These are phyloP conservation scores for Cheilosia soror DNA, from an alignment of 2,888 invertebrate species.

Conservation along the genomic window DNA sequence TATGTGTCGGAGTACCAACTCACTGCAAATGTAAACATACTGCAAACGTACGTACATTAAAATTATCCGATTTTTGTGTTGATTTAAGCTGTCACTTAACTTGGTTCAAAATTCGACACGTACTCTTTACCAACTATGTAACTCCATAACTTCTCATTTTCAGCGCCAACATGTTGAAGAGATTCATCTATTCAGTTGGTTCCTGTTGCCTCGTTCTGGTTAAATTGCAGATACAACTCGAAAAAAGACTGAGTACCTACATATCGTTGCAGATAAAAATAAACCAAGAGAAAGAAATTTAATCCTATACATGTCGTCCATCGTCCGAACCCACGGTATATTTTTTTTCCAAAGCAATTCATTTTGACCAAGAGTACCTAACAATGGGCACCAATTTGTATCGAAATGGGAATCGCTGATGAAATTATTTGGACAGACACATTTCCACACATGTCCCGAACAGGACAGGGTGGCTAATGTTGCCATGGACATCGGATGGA, in stretches of 20 bases:
- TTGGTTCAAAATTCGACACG: too few species aligned
- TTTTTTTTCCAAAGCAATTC: conserved; percentile 32
- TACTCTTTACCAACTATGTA: too few species aligned
- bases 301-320: neutral
- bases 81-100: too few species aligned
- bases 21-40: too few species aligned
- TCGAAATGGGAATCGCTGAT: conserved; percentile 65
- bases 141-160: too few species aligned
- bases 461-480: conserved; percentile 60
- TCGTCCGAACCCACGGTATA: neutral
- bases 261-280: neutral
- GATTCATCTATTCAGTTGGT: too few species aligned
- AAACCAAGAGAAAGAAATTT: neutral
- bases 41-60: too few species aligned
- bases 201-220: too few species aligned
- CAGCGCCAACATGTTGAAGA: too few species aligned
- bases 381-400: conserved; percentile 73
- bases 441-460: conserved; percentile 53
- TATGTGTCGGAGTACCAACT: too few species aligned
- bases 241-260: conserved; percentile 12
- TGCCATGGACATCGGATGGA: conserved; percentile 48
- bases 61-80: too few species aligned
- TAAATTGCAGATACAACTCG: too few species aligned
- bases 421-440: conserved; percentile 68
- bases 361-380: conserved; percentile 42